Evolutionary conservation across 2,888 invertebrate species (phyloP).

Genomic region (Parthenolecanium corni): DNA sequence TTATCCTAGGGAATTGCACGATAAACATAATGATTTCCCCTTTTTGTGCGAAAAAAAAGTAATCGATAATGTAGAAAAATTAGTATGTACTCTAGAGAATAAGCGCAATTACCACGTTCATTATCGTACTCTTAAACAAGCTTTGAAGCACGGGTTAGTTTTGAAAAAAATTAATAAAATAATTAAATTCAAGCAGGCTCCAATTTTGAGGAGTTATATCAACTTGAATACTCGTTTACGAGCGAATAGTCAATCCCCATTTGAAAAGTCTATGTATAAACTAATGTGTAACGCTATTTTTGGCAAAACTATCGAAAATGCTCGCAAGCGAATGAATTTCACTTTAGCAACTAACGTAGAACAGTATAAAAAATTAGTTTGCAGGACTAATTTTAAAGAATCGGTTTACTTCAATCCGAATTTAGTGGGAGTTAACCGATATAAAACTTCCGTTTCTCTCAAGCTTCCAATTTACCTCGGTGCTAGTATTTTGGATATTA

Average conservation of each 20-base stretch:
- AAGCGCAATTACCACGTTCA: constrained; percentile 1
- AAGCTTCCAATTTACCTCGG: background rate
- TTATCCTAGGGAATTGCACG: background rate
- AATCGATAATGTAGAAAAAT: background rate
- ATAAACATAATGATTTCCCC: background rate
- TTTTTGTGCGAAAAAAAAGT: background rate
- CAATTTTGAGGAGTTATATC: background rate
- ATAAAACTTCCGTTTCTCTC: background rate
- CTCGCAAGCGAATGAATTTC: background rate
- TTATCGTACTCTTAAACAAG: background rate
- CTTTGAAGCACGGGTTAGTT: background rate
- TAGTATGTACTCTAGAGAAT: background rate
- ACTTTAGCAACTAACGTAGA: background rate
- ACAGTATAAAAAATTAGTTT: background rate
- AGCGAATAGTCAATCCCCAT: background rate
- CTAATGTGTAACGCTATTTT: background rate
- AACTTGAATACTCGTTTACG: constrained; percentile 1
- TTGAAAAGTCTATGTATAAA: constrained; percentile 1
- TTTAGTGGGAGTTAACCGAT: background rate
- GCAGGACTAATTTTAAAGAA: background rate
- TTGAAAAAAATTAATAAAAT: constrained; percentile 8
- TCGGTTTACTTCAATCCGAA: background rate
- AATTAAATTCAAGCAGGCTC: background rate
- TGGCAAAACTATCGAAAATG: background rate
- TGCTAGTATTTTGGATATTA: background rate